Percentiles rank a stretch among this genome's conserved stretches.
These are phyloP conservation scores for Pinna nobilis DNA, from an alignment of 1,140 invertebrate species.

Conservation along the genomic window DNA sequence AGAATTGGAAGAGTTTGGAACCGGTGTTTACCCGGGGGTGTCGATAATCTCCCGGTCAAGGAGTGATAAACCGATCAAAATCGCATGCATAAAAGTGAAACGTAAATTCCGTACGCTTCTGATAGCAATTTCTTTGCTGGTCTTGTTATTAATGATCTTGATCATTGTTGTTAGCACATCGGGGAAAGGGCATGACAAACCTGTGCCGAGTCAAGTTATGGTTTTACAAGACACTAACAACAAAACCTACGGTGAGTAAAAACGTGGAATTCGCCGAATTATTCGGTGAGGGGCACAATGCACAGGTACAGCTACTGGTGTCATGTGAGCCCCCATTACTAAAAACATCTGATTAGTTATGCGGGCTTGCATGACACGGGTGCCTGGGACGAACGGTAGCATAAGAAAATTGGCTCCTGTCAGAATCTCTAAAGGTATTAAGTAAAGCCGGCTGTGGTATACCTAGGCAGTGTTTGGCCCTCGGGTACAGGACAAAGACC, in stretches of 20 bases:
- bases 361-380: too few species aligned
- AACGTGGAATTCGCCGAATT: too few species aligned
- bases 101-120: constrained; percentile 3
- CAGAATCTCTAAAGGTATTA: too few species aligned
- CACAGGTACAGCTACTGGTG: too few species aligned
- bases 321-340: too few species aligned
- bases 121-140: background rate
- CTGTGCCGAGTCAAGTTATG: background rate
- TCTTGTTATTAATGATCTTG: background rate
- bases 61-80: constrained; percentile 12
- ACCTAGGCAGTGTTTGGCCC: too few species aligned
- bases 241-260: background rate
- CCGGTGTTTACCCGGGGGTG: constrained; percentile 11
- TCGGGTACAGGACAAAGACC: too few species aligned
- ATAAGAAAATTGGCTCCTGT: too few species aligned
- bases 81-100: constrained; percentile 16
- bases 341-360: too few species aligned
- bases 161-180: constrained; percentile 6
- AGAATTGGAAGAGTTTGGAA: constrained; percentile 12
- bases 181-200: background rate
- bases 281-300: too few species aligned
- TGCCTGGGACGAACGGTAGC: too few species aligned
- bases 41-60: constrained; percentile 18
- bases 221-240: background rate
- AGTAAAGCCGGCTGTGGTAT: too few species aligned